Conservation (phyloP, 92 coral and sea anemone species). For the Porites cylindrica region DNA sequence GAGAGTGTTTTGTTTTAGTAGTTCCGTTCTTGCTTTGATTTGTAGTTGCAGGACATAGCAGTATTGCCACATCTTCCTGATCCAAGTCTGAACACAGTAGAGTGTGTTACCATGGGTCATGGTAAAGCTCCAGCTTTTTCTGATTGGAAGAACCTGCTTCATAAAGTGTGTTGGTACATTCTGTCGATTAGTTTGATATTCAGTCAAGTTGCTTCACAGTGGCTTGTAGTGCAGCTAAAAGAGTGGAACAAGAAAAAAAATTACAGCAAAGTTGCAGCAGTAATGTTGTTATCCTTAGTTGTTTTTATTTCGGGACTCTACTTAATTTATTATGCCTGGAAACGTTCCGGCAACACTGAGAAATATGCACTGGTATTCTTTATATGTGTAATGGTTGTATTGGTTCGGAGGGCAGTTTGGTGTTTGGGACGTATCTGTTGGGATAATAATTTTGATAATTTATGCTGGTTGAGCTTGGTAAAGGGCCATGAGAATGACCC, state of each 20-base stretch:
- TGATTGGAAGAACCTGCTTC: neutral
- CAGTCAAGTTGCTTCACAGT: constrained; percentile 5
- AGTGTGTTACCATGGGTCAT: constrained; percentile 52
- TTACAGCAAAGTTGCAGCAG: neutral
- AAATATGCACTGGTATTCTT: too few relatives aligned
- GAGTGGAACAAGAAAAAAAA: neutral
- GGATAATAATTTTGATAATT: too few relatives aligned
- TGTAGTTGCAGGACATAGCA: constrained; percentile 63
- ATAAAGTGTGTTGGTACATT: constrained; percentile 5
- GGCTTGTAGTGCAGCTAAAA: neutral
- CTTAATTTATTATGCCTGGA: neutral
- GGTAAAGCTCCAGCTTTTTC: constrained; percentile 10
- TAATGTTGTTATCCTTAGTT: neutral
- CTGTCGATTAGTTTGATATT: neutral
- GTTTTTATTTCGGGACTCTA: neutral
- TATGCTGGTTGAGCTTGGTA: too few relatives aligned
- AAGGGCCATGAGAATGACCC: neutral
- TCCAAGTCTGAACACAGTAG: constrained; percentile 59
- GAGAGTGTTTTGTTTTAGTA: too few relatives aligned
- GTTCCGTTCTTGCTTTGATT: neutral
- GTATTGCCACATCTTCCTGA: constrained; percentile 31
- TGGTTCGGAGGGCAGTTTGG: neutral
- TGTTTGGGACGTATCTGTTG: neutral
- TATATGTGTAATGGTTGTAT: neutral
- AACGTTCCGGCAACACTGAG: too few relatives aligned